Evolutionary conservation across 2,797 vertebrate species (phyloP).

Genomic region (Gymnoscopelus braueri): DNA sequence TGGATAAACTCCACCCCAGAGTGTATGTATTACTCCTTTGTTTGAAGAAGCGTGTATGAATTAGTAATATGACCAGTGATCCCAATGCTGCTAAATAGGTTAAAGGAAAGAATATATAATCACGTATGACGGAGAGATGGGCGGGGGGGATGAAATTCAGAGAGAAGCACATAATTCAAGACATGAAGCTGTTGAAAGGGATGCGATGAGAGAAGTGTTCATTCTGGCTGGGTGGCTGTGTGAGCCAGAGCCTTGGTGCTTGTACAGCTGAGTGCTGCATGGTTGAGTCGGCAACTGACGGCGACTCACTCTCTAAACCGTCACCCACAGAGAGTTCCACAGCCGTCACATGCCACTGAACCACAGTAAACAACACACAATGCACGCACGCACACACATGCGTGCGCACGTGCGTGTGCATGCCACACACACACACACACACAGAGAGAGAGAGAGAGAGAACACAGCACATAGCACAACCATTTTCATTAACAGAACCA

Average conservation of each 20-base stretch:
- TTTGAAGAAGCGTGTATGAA: conserved; percentile 72
- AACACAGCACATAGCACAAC: conserved; percentile 50
- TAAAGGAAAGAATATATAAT: conserved; percentile 72
- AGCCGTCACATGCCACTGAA: conserved; percentile 82
- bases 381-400: not conserved
- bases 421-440: conserved; percentile 15
- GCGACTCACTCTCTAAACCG: conserved; percentile 58
- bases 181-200: conserved; percentile 43
- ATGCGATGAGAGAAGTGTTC: conserved; percentile 46
- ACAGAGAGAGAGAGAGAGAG: not conserved
- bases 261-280: conserved; percentile 65
- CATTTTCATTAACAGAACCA: conserved; percentile 84
- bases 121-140: conserved; percentile 52
- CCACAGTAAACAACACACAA: conserved; percentile 68
- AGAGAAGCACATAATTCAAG: conserved; percentile 24
- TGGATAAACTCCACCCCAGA: conserved; percentile 47
- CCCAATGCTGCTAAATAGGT: conserved; percentile 75
- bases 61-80: conserved; percentile 75
- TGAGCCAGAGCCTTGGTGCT: conserved; percentile 62
- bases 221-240: conserved; percentile 62
- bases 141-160: conserved; percentile 36
- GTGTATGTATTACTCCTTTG: conserved; percentile 62
- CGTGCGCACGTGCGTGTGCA: not conserved
- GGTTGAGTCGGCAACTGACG: conserved; percentile 65
- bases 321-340: conserved; percentile 73